phyloP scores from a whole-genome alignment of 2,888 invertebrate genomes.

The Eledona agricola region DNA sequence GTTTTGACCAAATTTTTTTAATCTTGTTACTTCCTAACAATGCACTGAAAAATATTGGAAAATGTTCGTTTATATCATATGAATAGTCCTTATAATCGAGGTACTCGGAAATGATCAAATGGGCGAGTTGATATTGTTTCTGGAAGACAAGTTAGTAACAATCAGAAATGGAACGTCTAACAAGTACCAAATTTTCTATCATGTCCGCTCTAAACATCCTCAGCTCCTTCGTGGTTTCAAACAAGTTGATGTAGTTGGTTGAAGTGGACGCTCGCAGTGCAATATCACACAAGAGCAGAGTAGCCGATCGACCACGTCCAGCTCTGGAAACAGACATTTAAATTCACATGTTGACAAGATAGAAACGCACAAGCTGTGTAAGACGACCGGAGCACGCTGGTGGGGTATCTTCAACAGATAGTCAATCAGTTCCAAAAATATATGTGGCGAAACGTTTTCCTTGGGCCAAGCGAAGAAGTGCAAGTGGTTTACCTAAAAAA shows the following conservation, averaged over 20 bases:
- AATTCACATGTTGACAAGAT: no score
- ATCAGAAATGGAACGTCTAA: no score
- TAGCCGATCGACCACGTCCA: constrained; percentile 12
- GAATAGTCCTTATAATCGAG: neutral
- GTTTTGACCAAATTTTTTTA: constrained; percentile 8
- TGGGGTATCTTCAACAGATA: constrained; percentile 6
- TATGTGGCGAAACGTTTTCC: neutral
- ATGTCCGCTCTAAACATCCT: constrained; percentile 1
- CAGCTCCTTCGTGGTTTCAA: constrained; percentile 4
- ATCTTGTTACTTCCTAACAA: constrained; percentile 3
- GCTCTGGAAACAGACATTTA: constrained; percentile 7
- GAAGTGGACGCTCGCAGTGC: constrained; percentile 10
- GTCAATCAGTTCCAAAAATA: constrained; percentile 8
- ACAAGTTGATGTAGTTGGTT: constrained; percentile 1
- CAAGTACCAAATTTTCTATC: constrained; percentile 3
- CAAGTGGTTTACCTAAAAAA: constrained; percentile 8
- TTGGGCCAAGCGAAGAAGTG: constrained; percentile 13
- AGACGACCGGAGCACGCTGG: constrained; percentile 1
- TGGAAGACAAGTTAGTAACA: constrained; percentile 1
- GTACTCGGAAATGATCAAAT: constrained; percentile 12
- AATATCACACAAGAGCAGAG: constrained; percentile 11
- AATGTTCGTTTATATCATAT: constrained; percentile 6
- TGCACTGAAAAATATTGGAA: constrained; percentile 1
- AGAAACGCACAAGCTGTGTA: constrained; percentile 9
- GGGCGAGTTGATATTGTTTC: constrained; percentile 12